Base-by-base conservation (phyloP, 2,888 invertebrate genomes). In the Eilema sororculum region DNA sequence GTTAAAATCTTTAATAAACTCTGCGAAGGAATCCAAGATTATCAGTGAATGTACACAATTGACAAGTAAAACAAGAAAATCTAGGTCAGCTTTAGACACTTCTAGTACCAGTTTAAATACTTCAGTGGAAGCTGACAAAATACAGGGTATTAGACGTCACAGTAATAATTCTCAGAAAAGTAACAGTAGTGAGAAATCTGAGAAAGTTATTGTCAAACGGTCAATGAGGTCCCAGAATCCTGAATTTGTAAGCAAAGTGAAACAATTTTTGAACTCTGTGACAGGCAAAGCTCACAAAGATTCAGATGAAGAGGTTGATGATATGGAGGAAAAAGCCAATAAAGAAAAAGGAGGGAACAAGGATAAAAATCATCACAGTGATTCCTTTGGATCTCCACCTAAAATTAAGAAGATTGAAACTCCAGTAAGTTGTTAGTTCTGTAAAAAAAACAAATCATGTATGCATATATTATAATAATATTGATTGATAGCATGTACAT, bases 11-110 rank as follows among this genome's bases (percentile, higher is more conserved):
- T 89, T 97, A 30, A 96, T 97, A 76, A 96, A 96, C 41, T 96
- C 97, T 20, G 96, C 97, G 30, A 97, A 96, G 85, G 97, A 97
- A 83, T 97, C 97, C 0, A 96, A 97, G 85, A 96, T 97, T 64
- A 95, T 96, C 60, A 96, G 93, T 79, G 96, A 96, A 86, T 96
- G 95, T 84, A 96, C 94, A 22, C 95, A 93, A 75, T 85, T 96
- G n/a, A 94, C 91, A 60, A 95, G 91, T 71, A 95, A 95, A 80
- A 95, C 91, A 33, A 92, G 91, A 72, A 95, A 94, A 73, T 95
- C 95, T 59, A 91, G 94, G 76, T 77, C 84, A 56, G 90, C 92
- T 56, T 86, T 95, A 63, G 96, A 96, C 68, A 90, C 89, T 74
- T 89, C 93, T 30, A 93, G 91, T 75, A 90, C 95, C 68, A 93